Percentiles rank a stretch among this genome's conserved stretches.
Evolutionary conservation across 2,888 invertebrate species (phyloP).

Genomic region (Cosmia trapezina): DNA sequence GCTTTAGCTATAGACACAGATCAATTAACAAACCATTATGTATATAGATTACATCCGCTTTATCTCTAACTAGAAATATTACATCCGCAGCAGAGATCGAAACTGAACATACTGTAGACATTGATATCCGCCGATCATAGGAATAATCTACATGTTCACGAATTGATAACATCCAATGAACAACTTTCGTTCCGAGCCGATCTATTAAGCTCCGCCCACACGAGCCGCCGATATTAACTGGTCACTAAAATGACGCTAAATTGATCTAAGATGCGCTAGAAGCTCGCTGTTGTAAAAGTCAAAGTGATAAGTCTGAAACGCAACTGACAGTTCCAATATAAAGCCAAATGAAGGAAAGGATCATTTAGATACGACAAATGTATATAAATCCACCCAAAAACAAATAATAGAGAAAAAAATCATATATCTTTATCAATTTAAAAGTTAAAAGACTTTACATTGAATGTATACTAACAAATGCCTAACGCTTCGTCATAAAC

Average conservation of each 20-base stretch:
- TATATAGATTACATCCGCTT: constrained; percentile 15
- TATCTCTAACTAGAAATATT: constrained; percentile 49
- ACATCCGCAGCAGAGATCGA: constrained; percentile 48
- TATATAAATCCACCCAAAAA: not conserved
- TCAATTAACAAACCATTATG: constrained; percentile 29
- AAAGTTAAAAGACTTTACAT: no score
- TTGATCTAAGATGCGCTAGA: constrained; percentile 1
- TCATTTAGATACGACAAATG: not conserved
- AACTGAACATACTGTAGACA: constrained; percentile 54
- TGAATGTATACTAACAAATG: not conserved
- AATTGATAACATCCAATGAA: constrained; percentile 87
- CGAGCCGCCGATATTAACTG: constrained; percentile 75
- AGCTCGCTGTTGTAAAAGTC: not conserved
- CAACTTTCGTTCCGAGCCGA: constrained; percentile 83
- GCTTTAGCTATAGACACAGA: not conserved
- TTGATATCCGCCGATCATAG: constrained; percentile 73
- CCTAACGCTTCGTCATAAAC: not conserved
- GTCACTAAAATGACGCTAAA: constrained; percentile 76
- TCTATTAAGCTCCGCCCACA: constrained; percentile 87
- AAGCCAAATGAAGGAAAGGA: not conserved
- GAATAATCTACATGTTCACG: constrained; percentile 82
- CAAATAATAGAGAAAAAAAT: not conserved
- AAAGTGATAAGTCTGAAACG: no score
- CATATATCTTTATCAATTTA: not conserved
- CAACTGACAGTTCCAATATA: not conserved